These are phyloP conservation scores for Poecilia latipinna DNA, from an alignment of 2,113 vertebrate genomes.

Conservation along the genomic window DNA sequence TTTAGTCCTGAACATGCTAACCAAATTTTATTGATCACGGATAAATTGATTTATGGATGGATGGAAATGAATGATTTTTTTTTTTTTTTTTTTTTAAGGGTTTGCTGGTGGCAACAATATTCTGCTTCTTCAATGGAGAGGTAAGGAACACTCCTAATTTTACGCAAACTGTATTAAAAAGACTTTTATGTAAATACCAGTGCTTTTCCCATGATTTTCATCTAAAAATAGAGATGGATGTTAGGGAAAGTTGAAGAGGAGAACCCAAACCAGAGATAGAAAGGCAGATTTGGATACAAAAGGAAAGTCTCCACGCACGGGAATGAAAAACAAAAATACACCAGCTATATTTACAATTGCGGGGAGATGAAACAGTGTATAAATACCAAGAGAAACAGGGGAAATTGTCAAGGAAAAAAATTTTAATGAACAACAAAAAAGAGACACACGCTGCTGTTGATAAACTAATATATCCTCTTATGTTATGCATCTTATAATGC, in stretches of 20 bases:
- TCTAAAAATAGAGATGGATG: background rate
- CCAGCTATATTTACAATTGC: background rate
- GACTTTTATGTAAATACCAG: background rate
- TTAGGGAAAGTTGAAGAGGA: background rate
- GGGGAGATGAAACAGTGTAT: background rate
- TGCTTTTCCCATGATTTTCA: background rate
- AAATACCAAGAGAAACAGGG: background rate
- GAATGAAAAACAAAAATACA: background rate
- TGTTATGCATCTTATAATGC: no score
- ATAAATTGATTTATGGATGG: background rate
- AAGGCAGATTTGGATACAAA: background rate
- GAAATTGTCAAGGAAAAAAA: background rate
- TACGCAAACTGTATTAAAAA: background rate
- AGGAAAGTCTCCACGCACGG: background rate
- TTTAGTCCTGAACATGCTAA: background rate
- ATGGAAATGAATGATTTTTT: background rate
- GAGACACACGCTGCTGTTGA: no score
- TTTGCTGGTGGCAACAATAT: slow-evolving; percentile 94
- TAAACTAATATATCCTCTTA: no score
- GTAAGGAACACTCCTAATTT: slow-evolving; percentile 75
- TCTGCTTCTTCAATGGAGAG: slow-evolving; percentile 98
- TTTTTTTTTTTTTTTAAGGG: slow-evolving; percentile 79
- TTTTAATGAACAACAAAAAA: background rate
- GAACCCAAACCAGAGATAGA: background rate
- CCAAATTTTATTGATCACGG: background rate